A percentile compares a stretch with the other conserved stretches of the same genome.
Conservation (phyloP, 2,888 invertebrate species). For the Taenaris catops region DNA sequence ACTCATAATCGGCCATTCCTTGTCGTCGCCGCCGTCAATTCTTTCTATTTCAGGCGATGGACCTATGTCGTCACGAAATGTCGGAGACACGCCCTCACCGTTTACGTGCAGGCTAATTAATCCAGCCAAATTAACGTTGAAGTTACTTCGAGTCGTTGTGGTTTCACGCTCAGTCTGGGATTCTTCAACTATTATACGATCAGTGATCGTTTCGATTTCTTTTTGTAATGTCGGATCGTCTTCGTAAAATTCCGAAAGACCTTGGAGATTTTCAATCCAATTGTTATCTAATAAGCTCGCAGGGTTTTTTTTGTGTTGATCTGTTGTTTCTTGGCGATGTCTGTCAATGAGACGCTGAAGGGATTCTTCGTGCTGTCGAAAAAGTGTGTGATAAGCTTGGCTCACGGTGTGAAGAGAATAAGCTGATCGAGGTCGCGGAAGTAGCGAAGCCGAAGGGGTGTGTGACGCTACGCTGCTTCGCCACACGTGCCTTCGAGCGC, state of each 20-base stretch:
- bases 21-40: slow-evolving; percentile 50
- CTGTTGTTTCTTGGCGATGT: slow-evolving; percentile 44
- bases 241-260: slow-evolving; percentile 73
- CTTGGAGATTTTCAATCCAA: slow-evolving; percentile 61
- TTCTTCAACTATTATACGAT: slow-evolving; percentile 50
- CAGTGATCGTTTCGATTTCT: slow-evolving; percentile 58
- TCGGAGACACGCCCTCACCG: slow-evolving; percentile 55
- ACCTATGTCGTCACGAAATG: slow-evolving; percentile 44
- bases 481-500: slow-evolving; percentile 63
- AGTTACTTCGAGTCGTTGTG: slow-evolving; percentile 36
- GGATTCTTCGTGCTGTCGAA: slow-evolving; percentile 67
- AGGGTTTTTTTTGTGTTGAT: slow-evolving; percentile 35
- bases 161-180: slow-evolving; percentile 36
- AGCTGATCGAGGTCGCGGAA: slow-evolving; percentile 53
- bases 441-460: slow-evolving; percentile 47
- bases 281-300: slow-evolving; percentile 48
- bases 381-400: slow-evolving; percentile 64
- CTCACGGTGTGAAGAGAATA: slow-evolving; percentile 67
- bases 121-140: slow-evolving; percentile 67
- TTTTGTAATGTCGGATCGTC: slow-evolving; percentile 57
- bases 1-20: slow-evolving; percentile 76
- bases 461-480: slow-evolving; percentile 44
- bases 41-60: slow-evolving; percentile 49
- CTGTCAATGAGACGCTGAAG: slow-evolving; percentile 61
- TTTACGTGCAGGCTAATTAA: slow-evolving; percentile 56